These are phyloP conservation scores for Carcharodon carcharias DNA, from an alignment of 2,797 vertebrate species.

Conservation along the genomic window DNA sequence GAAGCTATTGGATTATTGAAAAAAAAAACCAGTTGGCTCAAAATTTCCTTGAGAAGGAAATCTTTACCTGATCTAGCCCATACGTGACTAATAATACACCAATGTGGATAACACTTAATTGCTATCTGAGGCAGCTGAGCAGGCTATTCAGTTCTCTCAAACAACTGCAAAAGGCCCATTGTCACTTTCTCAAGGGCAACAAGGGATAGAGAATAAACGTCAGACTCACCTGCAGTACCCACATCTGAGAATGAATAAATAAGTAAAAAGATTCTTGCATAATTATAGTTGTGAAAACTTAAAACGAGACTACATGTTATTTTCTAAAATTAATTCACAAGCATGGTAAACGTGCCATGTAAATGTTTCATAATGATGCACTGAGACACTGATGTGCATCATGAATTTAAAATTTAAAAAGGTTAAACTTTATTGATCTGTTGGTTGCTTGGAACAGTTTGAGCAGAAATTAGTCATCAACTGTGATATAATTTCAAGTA, in stretches of 20 bases:
- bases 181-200: background rate
- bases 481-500: conserved; percentile 33
- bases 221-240: too few species aligned
- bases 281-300: background rate
- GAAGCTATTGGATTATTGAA: background rate
- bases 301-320: background rate
- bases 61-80: background rate
- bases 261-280: background rate
- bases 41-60: background rate
- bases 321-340: background rate
- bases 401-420: background rate
- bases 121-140: background rate
- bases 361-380: background rate
- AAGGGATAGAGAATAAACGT: background rate
- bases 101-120: background rate
- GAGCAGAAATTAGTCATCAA: conserved; percentile 30
- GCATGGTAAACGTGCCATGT: conserved; percentile 1
- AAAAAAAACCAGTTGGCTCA: background rate
- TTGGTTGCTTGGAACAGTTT: background rate
- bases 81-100: background rate
- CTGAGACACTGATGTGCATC: background rate
- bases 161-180: background rate
- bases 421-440: conserved; percentile 34
- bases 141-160: background rate
- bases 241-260: background rate